Conservation (phyloP, 1,140 invertebrate genomes). For the Tetragnatha versicolor region DNA sequence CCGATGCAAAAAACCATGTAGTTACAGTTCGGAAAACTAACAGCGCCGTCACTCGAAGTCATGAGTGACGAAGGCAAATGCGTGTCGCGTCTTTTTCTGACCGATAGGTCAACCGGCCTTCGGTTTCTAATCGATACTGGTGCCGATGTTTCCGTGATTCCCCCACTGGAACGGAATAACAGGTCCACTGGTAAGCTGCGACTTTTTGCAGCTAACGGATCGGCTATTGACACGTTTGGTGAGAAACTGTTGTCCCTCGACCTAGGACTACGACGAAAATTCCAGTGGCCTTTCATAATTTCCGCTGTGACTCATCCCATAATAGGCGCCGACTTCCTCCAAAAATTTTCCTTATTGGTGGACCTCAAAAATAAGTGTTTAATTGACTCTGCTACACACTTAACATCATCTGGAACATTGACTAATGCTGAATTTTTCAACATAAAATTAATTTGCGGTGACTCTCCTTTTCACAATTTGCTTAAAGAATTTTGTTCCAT, state of each 20-base stretch:
- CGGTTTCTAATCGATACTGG: constrained; percentile 54
- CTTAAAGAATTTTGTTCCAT: constrained; percentile 45
- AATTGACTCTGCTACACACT: constrained; percentile 4
- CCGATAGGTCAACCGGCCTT: constrained; percentile 6
- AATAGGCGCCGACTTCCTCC: constrained; percentile 49
- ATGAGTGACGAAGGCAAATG: not conserved
- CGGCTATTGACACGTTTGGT: constrained; percentile 34
- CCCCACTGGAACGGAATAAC: not conserved
- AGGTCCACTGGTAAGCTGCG: not conserved
- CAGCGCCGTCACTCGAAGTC: not conserved
- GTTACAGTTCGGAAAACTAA: constrained; percentile 15
- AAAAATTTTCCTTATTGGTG: constrained; percentile 28
- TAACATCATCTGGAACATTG: not conserved
- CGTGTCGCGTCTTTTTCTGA: constrained; percentile 21
- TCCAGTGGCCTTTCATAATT: constrained; percentile 48
- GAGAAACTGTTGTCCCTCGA: constrained; percentile 22
- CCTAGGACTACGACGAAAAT: constrained; percentile 25
- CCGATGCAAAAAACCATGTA: constrained; percentile 42
- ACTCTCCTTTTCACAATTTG: constrained; percentile 37
- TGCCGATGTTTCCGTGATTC: constrained; percentile 40
- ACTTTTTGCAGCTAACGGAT: constrained; percentile 50
- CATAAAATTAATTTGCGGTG: not conserved
- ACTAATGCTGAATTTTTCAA: not conserved
- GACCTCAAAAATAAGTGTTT: constrained; percentile 27
- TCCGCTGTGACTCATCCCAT: constrained; percentile 27